These are phyloP conservation scores for Ips typographus DNA, from an alignment of 1,140 invertebrate genomes.

Conservation along the genomic window DNA sequence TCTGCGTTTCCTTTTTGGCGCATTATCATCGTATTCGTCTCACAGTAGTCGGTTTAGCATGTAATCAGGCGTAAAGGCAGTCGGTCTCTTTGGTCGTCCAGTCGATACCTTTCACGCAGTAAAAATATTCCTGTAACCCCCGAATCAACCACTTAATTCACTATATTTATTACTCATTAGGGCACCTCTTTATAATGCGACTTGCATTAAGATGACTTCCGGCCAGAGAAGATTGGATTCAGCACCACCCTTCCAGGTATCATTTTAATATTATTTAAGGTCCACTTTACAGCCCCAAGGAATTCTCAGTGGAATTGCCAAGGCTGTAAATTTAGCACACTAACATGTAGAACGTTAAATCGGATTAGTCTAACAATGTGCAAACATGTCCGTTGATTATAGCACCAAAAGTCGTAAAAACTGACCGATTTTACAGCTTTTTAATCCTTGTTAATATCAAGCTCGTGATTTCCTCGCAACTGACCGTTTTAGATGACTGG, in stretches of 20 bases:
- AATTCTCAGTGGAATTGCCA: not conserved
- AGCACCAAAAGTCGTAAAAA: constrained; percentile 17
- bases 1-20: not conserved
- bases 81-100: not conserved
- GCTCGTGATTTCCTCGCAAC: constrained; percentile 19
- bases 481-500: constrained; percentile 27
- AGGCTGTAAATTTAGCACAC: not conserved
- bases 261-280: not conserved
- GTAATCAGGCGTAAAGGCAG: constrained; percentile 10
- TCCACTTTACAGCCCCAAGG: too few relatives aligned
- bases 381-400: constrained; percentile 21
- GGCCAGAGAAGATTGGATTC: constrained; percentile 8
- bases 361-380: constrained; percentile 13
- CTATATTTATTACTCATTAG: constrained; percentile 17
- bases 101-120: not conserved
- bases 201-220: constrained; percentile 24
- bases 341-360: constrained; percentile 4
- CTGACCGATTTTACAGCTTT: constrained; percentile 23
- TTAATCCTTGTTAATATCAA: constrained; percentile 26
- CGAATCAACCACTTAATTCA: constrained; percentile 8
- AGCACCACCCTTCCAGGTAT: not conserved
- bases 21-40: constrained; percentile 5
- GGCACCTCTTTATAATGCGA: constrained; percentile 13
- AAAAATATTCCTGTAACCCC: constrained; percentile 7
- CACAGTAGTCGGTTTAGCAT: constrained; percentile 9